A percentile compares a stretch with the other conserved stretches of the same genome.
phyloP scores from a whole-genome alignment of 1,140 invertebrate species.

The Meloidogyne hapla region DNA sequence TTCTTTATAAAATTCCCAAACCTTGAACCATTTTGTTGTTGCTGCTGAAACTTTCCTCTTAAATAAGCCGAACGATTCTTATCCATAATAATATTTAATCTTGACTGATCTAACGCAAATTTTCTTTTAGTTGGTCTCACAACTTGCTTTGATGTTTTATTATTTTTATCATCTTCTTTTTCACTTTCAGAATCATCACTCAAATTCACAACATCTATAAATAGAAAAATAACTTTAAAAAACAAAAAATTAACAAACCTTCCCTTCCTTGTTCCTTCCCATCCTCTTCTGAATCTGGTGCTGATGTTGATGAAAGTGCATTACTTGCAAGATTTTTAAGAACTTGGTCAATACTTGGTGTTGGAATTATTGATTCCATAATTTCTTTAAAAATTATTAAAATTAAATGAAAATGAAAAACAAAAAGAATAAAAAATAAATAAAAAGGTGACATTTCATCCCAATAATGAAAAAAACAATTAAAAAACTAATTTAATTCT shows the following conservation, averaged over 20 bases:
- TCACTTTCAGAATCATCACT: not conserved
- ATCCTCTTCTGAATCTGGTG: not conserved
- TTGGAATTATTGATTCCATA: conserved; percentile 22
- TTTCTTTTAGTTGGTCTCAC: not conserved
- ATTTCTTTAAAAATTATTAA: not conserved
- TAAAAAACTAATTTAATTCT: not conserved
- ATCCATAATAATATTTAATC: not conserved
- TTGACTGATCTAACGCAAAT: not conserved
- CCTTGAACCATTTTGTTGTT: not conserved
- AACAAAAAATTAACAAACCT: not conserved
- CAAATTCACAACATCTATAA: not conserved
- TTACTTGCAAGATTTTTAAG: conserved; percentile 29
- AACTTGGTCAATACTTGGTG: conserved; percentile 35
- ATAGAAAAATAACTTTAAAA: not conserved
- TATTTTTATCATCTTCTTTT: not conserved
- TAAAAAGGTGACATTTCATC: not conserved
- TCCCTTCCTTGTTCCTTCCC: not conserved
- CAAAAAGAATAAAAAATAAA: not conserved
- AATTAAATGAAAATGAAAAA: too few species aligned
- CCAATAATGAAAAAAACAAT: not conserved
- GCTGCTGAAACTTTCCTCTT: not conserved
- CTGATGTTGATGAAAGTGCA: conserved; percentile 17
- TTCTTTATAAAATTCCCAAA: not conserved
- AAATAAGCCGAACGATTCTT: not conserved
- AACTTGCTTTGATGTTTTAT: not conserved